phyloP scores from a whole-genome alignment of 2,888 invertebrate species.

The Lasioglossum lativentre region DNA sequence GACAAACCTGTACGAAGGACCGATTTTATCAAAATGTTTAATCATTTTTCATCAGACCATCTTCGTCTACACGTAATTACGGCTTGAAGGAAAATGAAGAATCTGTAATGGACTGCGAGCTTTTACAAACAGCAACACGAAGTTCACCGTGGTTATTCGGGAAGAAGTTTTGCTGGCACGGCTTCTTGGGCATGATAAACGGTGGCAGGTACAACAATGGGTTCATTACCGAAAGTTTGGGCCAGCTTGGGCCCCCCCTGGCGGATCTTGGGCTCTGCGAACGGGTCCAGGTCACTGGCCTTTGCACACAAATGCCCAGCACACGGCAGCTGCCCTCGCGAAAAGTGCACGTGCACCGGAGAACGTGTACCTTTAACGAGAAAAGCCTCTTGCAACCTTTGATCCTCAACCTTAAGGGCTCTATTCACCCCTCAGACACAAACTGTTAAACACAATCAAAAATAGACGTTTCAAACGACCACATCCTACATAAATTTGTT shows the following conservation, averaged over 20 bases:
- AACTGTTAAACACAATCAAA: background rate
- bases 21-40: too few species aligned
- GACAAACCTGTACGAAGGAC: too few species aligned
- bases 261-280: conserved; percentile 56
- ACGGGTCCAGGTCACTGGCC: conserved; percentile 59
- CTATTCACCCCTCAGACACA: background rate
- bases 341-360: conserved; percentile 55
- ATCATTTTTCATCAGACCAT: too few species aligned
- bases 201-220: conserved; percentile 67
- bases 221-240: conserved; percentile 71
- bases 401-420: background rate
- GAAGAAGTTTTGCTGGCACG: conserved; percentile 15
- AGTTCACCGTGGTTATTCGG: background rate
- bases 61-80: too few species aligned
- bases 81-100: too few species aligned
- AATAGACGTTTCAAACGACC: too few species aligned
- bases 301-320: conserved; percentile 41
- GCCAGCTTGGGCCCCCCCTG: conserved; percentile 48
- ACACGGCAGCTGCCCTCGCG: conserved; percentile 32
- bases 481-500: too few species aligned
- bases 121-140: background rate
- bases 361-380: background rate
- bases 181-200: conserved; percentile 51
- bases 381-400: background rate
- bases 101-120: too few species aligned